Conservation (phyloP, 2,888 invertebrate genomes). For the Tholera decimalis region DNA sequence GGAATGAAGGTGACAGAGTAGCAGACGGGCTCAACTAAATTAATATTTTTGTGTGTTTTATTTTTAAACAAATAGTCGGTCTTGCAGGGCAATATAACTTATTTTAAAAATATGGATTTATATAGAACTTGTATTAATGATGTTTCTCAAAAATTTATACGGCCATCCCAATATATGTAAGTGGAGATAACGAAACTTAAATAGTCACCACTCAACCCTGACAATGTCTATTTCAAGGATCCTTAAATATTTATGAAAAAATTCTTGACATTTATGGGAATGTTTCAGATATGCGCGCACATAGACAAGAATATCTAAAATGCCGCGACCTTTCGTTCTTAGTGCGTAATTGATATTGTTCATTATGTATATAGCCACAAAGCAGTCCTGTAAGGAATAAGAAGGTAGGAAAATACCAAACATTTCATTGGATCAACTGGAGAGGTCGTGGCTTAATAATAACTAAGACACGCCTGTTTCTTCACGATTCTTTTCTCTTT, state of each 20-base stretch:
- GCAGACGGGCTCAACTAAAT: constrained; percentile 46
- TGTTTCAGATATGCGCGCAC: constrained; percentile 72
- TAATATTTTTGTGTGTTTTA: constrained; percentile 40
- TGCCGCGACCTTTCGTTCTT: constrained; percentile 80
- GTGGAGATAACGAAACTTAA: not conserved
- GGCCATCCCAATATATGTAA: not conserved
- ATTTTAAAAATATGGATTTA: not conserved
- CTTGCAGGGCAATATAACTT: constrained; percentile 1
- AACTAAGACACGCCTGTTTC: too few relatives aligned
- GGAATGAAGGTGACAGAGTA: constrained; percentile 62
- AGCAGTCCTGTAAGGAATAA: too few relatives aligned
- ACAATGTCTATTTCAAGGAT: not conserved
- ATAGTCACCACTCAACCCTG: too few relatives aligned
- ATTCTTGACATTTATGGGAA: not conserved
- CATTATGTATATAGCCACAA: too few relatives aligned
- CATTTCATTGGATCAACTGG: too few relatives aligned
- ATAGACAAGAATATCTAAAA: constrained; percentile 81
- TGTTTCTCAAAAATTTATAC: too few relatives aligned
- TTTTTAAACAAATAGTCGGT: constrained; percentile 35
- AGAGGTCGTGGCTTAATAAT: too few relatives aligned
- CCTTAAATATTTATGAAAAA: not conserved
- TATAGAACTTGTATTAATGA: too few relatives aligned
- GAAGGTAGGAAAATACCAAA: too few relatives aligned
- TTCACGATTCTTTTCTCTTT: too few relatives aligned
- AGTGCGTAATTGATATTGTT: too few relatives aligned